phyloP scores from a whole-genome alignment of 1,140 invertebrate species.

The Formica selysi region DNA sequence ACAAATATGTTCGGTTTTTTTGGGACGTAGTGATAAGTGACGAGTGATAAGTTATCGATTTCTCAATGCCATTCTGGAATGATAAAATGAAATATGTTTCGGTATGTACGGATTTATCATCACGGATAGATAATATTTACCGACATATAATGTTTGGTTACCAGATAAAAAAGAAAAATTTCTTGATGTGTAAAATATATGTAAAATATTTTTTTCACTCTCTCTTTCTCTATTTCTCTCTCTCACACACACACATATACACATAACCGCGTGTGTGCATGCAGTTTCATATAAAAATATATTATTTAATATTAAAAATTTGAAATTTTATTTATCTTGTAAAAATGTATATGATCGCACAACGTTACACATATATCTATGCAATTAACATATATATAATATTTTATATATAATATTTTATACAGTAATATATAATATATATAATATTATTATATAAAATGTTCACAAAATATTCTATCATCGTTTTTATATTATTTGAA shows the following conservation, averaged over 20 bases:
- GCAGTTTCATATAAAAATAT: background rate
- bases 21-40: background rate
- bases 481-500: background rate
- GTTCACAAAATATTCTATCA: background rate
- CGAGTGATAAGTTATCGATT: slow-evolving; percentile 41
- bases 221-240: too few relatives aligned
- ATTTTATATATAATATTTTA: too few relatives aligned
- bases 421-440: too few relatives aligned
- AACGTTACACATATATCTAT: too few relatives aligned
- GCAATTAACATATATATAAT: background rate
- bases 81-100: slow-evolving; percentile 20
- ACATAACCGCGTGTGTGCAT: too few relatives aligned
- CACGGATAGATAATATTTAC: slow-evolving; percentile 7
- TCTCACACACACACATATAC: too few relatives aligned
- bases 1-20: background rate
- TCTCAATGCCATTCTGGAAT: slow-evolving; percentile 22
- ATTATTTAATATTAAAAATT: slow-evolving; percentile 6
- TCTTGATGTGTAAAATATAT: background rate
- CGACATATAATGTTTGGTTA: slow-evolving; percentile 2
- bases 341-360: background rate
- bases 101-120: slow-evolving; percentile 2
- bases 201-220: background rate
- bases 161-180: background rate
- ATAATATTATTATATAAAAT: too few relatives aligned
- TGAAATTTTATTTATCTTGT: background rate